These are phyloP conservation scores for Drosophila sechellia DNA, from an alignment of 1,140 invertebrate genomes.

Conservation along the genomic window DNA sequence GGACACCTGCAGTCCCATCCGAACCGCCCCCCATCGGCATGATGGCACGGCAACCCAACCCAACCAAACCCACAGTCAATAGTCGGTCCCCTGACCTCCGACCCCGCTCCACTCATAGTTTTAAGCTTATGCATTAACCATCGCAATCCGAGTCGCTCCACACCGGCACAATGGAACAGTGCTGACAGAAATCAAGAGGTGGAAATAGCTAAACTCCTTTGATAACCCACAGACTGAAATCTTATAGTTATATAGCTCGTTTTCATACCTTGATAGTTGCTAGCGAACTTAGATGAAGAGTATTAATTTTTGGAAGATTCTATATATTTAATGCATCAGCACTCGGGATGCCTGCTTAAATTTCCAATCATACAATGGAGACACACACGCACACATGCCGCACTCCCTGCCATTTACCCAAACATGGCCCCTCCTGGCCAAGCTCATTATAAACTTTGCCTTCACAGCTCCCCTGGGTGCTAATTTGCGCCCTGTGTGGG, in stretches of 20 bases:
- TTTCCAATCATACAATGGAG: slow-evolving; percentile 48
- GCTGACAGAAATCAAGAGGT: slow-evolving; percentile 3
- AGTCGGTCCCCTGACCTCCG: slow-evolving; percentile 8
- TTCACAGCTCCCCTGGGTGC: slow-evolving; percentile 66
- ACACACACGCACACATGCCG: slow-evolving; percentile 26
- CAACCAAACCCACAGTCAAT: slow-evolving; percentile 13
- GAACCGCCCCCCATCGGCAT: slow-evolving; percentile 1
- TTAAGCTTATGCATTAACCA: slow-evolving; percentile 47
- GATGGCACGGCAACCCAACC: slow-evolving; percentile 9
- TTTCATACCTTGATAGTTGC: no score
- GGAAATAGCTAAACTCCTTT: no score
- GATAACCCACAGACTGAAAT: no score
- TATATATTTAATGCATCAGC: background rate
- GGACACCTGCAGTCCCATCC: slow-evolving; percentile 30
- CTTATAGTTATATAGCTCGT: no score
- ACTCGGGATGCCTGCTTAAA: slow-evolving; percentile 33
- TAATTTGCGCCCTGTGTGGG: slow-evolving; percentile 56
- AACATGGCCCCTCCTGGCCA: slow-evolving; percentile 36
- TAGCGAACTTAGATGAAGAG: no score
- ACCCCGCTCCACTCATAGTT: slow-evolving; percentile 36
- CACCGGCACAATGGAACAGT: background rate
- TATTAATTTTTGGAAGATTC: no score
- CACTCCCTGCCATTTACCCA: slow-evolving; percentile 14
- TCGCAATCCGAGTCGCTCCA: slow-evolving; percentile 1
- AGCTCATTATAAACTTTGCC: slow-evolving; percentile 81